Percentiles rank a stretch among this genome's conserved stretches.
phyloP scores from a whole-genome alignment of 2,113 vertebrate species.

The Epinephelus fuscoguttatus region DNA sequence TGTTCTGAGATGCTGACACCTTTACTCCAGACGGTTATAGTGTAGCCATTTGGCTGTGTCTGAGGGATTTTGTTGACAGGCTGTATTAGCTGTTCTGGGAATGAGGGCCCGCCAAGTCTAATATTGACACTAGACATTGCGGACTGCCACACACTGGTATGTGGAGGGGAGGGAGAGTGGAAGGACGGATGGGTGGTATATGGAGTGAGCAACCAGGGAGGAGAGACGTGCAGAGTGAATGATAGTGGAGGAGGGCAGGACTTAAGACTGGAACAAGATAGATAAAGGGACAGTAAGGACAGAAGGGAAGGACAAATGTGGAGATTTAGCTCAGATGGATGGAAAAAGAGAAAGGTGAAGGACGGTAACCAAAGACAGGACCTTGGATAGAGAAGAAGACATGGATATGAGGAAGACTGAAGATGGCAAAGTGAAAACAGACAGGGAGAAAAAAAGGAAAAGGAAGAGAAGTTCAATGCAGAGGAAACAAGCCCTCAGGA shows the following conservation, averaged over 20 bases:
- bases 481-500: background rate
- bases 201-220: background rate
- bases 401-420: background rate
- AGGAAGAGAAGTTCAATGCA: background rate
- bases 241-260: background rate
- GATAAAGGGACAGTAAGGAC: background rate
- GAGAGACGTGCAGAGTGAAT: background rate
- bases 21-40: constrained; percentile 16
- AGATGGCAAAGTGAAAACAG: background rate
- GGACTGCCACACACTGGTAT: constrained; percentile 57
- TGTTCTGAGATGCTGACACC: constrained; percentile 12
- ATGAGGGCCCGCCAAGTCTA: constrained; percentile 71
- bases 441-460: background rate
- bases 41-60: constrained; percentile 21
- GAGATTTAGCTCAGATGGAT: constrained; percentile 7
- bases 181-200: background rate
- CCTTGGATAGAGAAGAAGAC: background rate
- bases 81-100: constrained; percentile 58
- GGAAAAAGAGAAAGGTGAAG: background rate
- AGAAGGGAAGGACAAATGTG: background rate
- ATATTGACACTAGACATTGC: constrained; percentile 78
- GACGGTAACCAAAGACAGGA: background rate
- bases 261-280: background rate
- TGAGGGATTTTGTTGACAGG: constrained; percentile 54
- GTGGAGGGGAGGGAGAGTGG: constrained; percentile 3